Percentiles rank a stretch among this genome's conserved stretches.
These are phyloP conservation scores for Montipora foliosa DNA, from an alignment of 64 coral and sea anemone species.

Conservation along the genomic window DNA sequence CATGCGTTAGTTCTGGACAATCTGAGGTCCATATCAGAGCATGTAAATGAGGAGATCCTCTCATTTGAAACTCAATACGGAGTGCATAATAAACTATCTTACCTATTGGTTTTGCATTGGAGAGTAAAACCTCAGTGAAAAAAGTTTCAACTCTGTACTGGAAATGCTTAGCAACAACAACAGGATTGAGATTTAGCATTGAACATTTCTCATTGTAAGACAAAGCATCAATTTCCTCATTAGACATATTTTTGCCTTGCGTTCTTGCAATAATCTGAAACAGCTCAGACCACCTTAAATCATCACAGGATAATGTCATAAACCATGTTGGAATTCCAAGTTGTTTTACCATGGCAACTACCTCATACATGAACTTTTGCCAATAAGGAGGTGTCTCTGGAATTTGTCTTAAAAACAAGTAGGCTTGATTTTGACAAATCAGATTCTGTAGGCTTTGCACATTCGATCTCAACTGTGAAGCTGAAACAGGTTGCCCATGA, in stretches of 20 bases:
- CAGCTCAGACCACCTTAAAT: conserved; percentile 34
- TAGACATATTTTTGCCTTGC: conserved; percentile 25
- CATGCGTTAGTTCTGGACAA: conserved; percentile 44
- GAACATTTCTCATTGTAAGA: conserved; percentile 47
- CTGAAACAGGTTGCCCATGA: conserved; percentile 62
- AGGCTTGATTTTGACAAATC: conserved; percentile 76
- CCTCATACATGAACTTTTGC: conserved; percentile 50
- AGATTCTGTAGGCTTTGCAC: conserved; percentile 57
- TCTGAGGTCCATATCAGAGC: conserved; percentile 53
- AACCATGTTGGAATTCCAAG: conserved; percentile 49
- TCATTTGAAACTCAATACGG: conserved; percentile 61
- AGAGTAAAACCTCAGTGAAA: conserved; percentile 29
- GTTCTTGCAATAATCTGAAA: conserved; percentile 45
- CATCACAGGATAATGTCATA: conserved; percentile 53
- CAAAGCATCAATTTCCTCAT: conserved; percentile 38
- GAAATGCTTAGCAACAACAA: conserved; percentile 52
- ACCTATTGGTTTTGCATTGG: conserved; percentile 58
- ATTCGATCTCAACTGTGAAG: conserved; percentile 52
- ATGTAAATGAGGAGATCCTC: conserved; percentile 42
- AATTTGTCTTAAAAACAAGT: conserved; percentile 72
- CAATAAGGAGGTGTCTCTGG: conserved; percentile 71
- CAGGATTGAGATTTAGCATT: conserved; percentile 43
- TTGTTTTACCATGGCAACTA: conserved; percentile 42
- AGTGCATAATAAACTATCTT: conserved; percentile 75
- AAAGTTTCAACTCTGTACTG: conserved; percentile 53